Evolutionary conservation across 2,888 invertebrate genomes (phyloP), one percentile per base, ranked within the genome.

Genomic region (Synergus laeviventris): DNA sequence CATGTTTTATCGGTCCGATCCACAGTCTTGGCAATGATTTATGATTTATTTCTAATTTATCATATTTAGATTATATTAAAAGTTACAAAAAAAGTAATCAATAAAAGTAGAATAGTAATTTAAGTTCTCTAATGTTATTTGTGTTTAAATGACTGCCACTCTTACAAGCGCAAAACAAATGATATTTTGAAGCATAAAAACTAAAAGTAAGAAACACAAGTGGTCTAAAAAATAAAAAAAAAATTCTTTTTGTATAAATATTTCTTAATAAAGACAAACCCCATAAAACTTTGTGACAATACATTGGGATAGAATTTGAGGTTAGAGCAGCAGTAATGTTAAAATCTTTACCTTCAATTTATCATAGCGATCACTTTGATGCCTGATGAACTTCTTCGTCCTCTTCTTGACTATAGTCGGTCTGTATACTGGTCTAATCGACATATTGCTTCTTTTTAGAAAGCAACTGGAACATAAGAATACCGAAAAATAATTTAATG

Each of bases 281-380:
- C 1, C 9, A 18, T 18, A 16, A n/a, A 18, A 54, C 49, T 9
- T 49, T 7, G 42, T 38, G 42, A 60, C 2, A 79, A 56, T 21
- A 4, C 3, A 59, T 24, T 31, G 31, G n/a, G n/a, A 31, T 31
- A 24, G 14, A 77, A 62, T 73, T 66, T 76, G 73, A 82, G 82
- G 82, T 81, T 83, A 74, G 59, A 9, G 5, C 31, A 38, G 2
- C 16, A 21, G n/a, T 73, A 73, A 59, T 39, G 21, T 49, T 56
- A 12, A n/a, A 70, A 73, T 66, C 1, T 38, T 61, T 91, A 96
- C 97, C 94, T 96, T 97, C 85, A 99, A 93, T 93, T 98, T 98
- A 85, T 95, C 95, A 95, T 99, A 99, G 91, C 99, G 95, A 93
- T 99, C 99, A 89, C 98, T 98, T 92, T 99, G 99, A 92, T 99